phyloP scores from a whole-genome alignment of 2,888 invertebrate species.

The Dendrolimus houi region DNA sequence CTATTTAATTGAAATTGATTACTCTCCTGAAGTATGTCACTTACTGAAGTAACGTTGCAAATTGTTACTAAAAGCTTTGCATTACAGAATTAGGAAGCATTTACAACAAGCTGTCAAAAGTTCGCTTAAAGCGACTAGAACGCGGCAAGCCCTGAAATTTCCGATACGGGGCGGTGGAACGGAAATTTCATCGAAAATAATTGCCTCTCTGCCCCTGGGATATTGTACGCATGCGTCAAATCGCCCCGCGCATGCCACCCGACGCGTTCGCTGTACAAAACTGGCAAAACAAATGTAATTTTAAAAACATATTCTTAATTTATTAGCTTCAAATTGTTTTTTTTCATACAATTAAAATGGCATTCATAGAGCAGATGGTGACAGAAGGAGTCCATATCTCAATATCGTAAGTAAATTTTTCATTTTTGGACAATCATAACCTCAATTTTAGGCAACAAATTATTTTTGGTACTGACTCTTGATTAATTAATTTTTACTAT shows the following conservation, averaged over 20 bases:
- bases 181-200: conserved; percentile 60
- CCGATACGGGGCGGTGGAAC: conserved; percentile 38
- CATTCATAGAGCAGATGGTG: neutral
- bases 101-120: conserved; percentile 9
- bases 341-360: neutral
- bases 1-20: too few species aligned
- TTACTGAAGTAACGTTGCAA: too few species aligned
- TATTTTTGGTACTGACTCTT: too few species aligned
- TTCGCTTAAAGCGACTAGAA: conserved; percentile 21
- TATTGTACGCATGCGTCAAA: conserved; percentile 5
- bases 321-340: neutral
- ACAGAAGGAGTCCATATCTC: neutral
- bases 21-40: too few species aligned
- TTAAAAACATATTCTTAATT: conserved; percentile 16
- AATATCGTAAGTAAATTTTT: neutral
- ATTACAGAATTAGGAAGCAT: too few species aligned
- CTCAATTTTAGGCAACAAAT: neutral
- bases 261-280: conserved; percentile 28
- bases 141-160: conserved; percentile 51
- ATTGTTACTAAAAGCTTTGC: too few species aligned
- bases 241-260: conserved; percentile 48
- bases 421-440: neutral
- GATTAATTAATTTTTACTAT: too few species aligned
- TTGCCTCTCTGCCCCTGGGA: conserved; percentile 32
- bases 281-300: conserved; percentile 41